Evolutionary conservation across 23 tunicate species (phyloP), one percentile per base, ranked within the genome.

Genomic region (Clavelina lepadiformis): DNA sequence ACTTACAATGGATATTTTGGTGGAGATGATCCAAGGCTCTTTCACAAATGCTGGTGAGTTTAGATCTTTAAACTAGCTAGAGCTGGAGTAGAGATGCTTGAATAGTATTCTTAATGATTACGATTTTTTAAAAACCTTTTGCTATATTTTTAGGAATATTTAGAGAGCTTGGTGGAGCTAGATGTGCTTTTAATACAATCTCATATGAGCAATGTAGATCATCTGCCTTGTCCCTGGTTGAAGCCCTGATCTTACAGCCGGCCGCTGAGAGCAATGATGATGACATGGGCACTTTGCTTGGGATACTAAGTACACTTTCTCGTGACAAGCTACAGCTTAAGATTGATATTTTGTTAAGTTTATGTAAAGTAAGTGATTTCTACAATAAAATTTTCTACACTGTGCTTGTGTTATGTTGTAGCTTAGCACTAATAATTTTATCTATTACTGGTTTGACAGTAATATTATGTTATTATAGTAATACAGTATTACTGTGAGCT

Each of bases 91-190:
- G n/a, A n/a, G n/a, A n/a, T n/a, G n/a, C n/a, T n/a, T n/a, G n/a
- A n/a, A n/a, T n/a, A n/a, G n/a, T n/a, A n/a, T n/a, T n/a, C n/a
- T n/a, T n/a, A n/a, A n/a, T n/a, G n/a, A n/a, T n/a, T n/a, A n/a
- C n/a, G n/a, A n/a, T n/a, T n/a, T n/a, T n/a, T n/a, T n/a, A n/a
- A n/a, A n/a, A n/a, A n/a, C n/a, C n/a, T n/a, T n/a, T n/a, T n/a
- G n/a, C 7, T 15, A 11, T 5, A 21, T 68, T 29, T 21, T 1
- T 75, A 83, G 91, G 66, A 21, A 72, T 83, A 13, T 83, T 83
- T 51, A 82, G 91, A 0, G 91, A 83, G 31, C 75, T 72, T 61
- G 91, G 91, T 25, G 91, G 91, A 20, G 91, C 91, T 3, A 35
- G 82, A 46, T 83, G 91, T 46, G 91, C 82, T 0, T 80, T 66